A percentile compares a stretch with the other conserved stretches of the same genome.
Evolutionary conservation across 2,888 invertebrate genomes (phyloP).

Genomic region (Synergus laeviventris): DNA sequence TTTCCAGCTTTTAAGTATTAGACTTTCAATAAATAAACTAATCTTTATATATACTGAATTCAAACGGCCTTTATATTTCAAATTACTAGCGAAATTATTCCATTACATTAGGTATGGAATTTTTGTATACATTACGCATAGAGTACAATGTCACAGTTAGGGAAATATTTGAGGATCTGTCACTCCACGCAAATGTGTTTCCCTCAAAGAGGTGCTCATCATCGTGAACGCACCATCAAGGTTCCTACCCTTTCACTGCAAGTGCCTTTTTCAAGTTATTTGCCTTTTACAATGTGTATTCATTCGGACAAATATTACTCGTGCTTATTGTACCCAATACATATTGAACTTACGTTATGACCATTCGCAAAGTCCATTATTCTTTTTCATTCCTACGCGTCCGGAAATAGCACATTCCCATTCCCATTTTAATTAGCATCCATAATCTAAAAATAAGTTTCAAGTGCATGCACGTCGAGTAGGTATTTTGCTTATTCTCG

Average conservation of each 20-base stretch:
- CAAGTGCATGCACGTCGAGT: constrained; percentile 10
- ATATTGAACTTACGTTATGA: not conserved
- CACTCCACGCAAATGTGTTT: not conserved
- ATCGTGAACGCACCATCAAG: constrained; percentile 2
- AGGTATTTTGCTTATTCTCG: constrained; percentile 14
- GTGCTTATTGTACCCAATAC: not conserved
- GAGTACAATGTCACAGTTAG: not conserved
- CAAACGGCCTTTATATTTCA: no score
- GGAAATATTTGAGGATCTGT: constrained; percentile 1
- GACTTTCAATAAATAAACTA: no score
- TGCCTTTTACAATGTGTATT: constrained; percentile 4
- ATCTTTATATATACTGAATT: no score
- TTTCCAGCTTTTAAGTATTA: no score
- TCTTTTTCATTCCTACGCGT: constrained; percentile 17
- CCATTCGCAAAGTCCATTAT: constrained; percentile 29
- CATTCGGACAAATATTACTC: constrained; percentile 16
- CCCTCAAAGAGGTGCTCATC: not conserved
- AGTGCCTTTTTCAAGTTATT: constrained; percentile 14
- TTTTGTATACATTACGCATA: not conserved
- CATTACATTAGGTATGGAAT: not conserved
- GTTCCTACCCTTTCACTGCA: constrained; percentile 6
- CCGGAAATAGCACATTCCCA: constrained; percentile 50
- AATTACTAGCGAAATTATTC: no score
- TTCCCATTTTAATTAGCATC: constrained; percentile 39
- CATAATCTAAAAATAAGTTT: constrained; percentile 19